Evolutionary conservation across 1,140 invertebrate species (phyloP).

Genomic region (Anthonomus grandis): DNA sequence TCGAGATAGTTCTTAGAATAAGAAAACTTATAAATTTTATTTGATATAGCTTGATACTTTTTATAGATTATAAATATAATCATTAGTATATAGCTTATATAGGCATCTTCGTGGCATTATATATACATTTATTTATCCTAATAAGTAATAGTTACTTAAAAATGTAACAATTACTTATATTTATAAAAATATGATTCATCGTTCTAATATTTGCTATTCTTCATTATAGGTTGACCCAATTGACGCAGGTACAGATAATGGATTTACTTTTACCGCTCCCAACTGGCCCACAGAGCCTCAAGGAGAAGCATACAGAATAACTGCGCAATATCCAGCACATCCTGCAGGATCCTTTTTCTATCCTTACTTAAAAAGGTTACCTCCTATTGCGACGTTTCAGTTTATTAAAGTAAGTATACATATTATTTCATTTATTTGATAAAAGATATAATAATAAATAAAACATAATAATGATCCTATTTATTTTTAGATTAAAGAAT

Average conservation of each 20-base stretch:
- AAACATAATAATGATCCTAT: background rate
- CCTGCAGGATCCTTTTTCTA: conserved; percentile 95
- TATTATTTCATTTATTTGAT: background rate
- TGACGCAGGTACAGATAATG: conserved; percentile 96
- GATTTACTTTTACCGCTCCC: conserved; percentile 93
- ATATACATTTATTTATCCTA: no score
- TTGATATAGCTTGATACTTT: no score
- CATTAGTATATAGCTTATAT: no score
- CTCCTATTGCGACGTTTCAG: conserved; percentile 86
- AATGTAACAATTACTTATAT: no score
- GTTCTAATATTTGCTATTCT: no score
- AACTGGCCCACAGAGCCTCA: conserved; percentile 90
- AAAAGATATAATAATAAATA: no score
- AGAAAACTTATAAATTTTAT: no score
- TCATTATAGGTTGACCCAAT: conserved; percentile 85
- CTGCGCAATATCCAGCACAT: conserved; percentile 85
- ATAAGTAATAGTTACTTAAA: no score
- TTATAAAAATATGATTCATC: no score
- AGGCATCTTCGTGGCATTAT: no score
- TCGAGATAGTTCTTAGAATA: no score
- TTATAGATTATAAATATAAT: no score
- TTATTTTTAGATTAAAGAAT: conserved; percentile 70
- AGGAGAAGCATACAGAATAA: conserved; percentile 86
- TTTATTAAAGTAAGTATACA: conserved; percentile 74
- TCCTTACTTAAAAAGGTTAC: conserved; percentile 77